Evolutionary conservation across 2,113 vertebrate genomes (phyloP).

Genomic region (Bubo bubo): DNA sequence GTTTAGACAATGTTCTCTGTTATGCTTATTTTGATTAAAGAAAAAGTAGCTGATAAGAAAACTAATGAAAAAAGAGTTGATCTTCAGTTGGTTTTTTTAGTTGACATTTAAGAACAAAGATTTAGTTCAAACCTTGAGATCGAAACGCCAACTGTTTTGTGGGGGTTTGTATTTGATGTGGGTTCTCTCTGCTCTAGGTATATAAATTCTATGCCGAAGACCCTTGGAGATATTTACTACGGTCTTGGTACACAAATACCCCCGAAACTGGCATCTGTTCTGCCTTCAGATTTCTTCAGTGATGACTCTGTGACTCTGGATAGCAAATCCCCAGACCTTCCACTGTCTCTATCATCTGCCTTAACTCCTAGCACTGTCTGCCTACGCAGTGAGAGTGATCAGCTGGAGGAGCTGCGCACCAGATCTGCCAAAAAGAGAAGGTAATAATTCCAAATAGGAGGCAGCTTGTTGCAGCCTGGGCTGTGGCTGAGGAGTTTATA

Average conservation of each 20-base stretch:
- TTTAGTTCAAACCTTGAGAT: not conserved
- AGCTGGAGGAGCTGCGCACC: slow-evolving; percentile 85
- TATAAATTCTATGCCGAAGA: slow-evolving; percentile 80
- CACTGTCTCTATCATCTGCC: slow-evolving; percentile 61
- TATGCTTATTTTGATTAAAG: accelerated
- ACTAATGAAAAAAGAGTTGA: not conserved
- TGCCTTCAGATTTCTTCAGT: slow-evolving; percentile 91
- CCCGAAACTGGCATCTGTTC: slow-evolving; percentile 79
- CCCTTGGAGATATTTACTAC: slow-evolving; percentile 86
- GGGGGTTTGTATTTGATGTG: not conserved
- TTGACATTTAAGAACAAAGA: not conserved
- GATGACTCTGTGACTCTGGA: slow-evolving; percentile 88
- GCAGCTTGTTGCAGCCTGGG: not conserved
- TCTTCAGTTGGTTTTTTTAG: not conserved
- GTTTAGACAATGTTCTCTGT: not conserved
- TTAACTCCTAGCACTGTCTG: slow-evolving; percentile 35
- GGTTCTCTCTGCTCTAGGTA: slow-evolving; percentile 76
- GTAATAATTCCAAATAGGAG: slow-evolving; percentile 49
- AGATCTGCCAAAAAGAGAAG: slow-evolving; percentile 87
- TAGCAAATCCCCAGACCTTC: slow-evolving; percentile 76
- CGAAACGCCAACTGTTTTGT: not conserved
- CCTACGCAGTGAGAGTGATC: slow-evolving; percentile 58
- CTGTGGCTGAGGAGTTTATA: not conserved
- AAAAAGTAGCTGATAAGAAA: not conserved
- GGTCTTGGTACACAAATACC: slow-evolving; percentile 89